Conservation (phyloP, 2,797 vertebrate species). For the Sebastes variabilis region DNA sequence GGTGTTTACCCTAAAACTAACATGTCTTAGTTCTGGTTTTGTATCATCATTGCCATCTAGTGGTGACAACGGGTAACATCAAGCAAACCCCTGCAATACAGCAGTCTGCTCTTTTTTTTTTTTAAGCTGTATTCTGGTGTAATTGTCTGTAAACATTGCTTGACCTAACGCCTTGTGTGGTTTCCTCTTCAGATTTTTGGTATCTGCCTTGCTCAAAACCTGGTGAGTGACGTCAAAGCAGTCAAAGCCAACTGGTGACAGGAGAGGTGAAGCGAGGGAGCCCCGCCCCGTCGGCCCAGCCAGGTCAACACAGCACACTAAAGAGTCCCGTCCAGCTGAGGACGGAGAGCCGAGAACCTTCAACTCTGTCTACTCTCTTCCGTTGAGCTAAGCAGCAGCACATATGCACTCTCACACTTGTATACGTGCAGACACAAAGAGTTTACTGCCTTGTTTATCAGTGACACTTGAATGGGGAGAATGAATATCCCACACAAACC, state of each 20-base stretch:
- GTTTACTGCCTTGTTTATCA: constrained; percentile 43
- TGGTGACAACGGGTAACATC: constrained; percentile 42
- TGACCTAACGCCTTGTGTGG: constrained; percentile 2
- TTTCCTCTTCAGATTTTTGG: constrained; percentile 86
- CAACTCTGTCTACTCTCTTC: constrained; percentile 20
- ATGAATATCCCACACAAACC: constrained; percentile 36
- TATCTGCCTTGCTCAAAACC: constrained; percentile 93
- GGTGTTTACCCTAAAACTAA: background rate
- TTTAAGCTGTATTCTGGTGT: background rate
- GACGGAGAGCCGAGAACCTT: constrained; percentile 22
- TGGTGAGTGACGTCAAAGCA: constrained; percentile 90
- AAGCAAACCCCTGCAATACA: background rate
- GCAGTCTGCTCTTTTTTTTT: background rate
- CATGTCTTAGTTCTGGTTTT: constrained; percentile 28
- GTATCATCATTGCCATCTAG: constrained; percentile 67
- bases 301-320: constrained; percentile 43
- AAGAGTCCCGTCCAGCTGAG: constrained; percentile 28
- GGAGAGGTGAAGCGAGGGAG: constrained; percentile 26
- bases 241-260: constrained; percentile 95
- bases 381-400: constrained; percentile 53
- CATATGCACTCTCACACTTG: constrained; percentile 19
- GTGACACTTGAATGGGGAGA: constrained; percentile 37
- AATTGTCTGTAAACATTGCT: background rate
- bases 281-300: background rate
- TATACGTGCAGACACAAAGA: constrained; percentile 13